A percentile compares a stretch with the other conserved stretches of the same genome.
phyloP scores from a whole-genome alignment of 2,888 invertebrate genomes.

The Fragum sueziense region DNA sequence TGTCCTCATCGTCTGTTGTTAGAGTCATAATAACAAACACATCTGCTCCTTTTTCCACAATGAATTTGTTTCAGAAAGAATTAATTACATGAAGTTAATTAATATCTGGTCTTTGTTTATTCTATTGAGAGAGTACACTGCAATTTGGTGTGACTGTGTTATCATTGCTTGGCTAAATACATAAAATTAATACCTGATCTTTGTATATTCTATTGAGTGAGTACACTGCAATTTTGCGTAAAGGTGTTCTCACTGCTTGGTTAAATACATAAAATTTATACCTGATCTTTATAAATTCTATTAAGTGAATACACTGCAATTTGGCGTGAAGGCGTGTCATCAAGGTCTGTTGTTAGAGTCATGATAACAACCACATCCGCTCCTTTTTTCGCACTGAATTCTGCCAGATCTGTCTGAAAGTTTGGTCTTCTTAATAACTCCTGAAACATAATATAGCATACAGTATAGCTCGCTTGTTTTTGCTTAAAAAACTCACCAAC shows the following conservation, averaged over 20 bases:
- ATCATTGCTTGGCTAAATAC: too few relatives aligned
- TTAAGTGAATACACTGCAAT: constrained; percentile 73
- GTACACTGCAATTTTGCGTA: constrained; percentile 73
- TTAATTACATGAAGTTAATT: too few relatives aligned
- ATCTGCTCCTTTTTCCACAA: constrained; percentile 53
- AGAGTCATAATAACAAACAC: constrained; percentile 72
- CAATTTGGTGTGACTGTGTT: too few relatives aligned
- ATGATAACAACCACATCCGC: constrained; percentile 71
- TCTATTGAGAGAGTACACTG: too few relatives aligned
- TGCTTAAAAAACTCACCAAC: too few relatives aligned
- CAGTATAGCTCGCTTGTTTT: too few relatives aligned
- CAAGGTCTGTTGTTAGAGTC: constrained; percentile 52
- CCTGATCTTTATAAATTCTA: constrained; percentile 66
- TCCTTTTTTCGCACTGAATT: constrained; percentile 55
- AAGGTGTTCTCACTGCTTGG: constrained; percentile 7
- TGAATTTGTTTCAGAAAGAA: too few relatives aligned
- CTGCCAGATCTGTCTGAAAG: constrained; percentile 59
- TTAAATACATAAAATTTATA: constrained; percentile 34
- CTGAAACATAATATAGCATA: constrained; percentile 55
- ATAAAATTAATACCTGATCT: constrained; percentile 74
- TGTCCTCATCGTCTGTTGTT: constrained; percentile 23
- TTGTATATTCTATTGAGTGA: constrained; percentile 63
- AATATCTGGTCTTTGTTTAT: too few relatives aligned
- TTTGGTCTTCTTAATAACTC: constrained; percentile 60
- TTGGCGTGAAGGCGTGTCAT: constrained; percentile 56